These are phyloP conservation scores for Gryon sp. DNA, from an alignment of 1,140 invertebrate genomes.

Conservation along the genomic window DNA sequence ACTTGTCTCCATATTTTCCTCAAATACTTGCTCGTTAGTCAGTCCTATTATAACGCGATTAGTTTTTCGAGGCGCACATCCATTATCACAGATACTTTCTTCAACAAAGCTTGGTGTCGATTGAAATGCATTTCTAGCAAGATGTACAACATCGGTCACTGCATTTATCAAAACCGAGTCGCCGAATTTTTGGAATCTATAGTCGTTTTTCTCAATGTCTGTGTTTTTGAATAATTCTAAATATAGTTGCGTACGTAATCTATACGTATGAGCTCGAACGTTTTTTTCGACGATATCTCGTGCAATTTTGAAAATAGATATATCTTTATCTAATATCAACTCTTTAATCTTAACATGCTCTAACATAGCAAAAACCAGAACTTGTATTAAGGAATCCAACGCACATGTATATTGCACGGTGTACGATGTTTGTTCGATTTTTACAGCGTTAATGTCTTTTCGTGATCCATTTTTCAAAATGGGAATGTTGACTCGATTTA, in stretches of 20 bases:
- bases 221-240: constrained; percentile 6
- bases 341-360: constrained; percentile 3
- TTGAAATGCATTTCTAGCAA: neutral
- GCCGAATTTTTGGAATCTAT: no score
- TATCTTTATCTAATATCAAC: neutral
- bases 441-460: constrained; percentile 3
- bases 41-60: no score
- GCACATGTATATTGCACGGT: constrained; percentile 26
- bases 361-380: constrained; percentile 13
- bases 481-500: constrained; percentile 14
- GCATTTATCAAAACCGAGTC: constrained; percentile 1
- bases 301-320: constrained; percentile 12
- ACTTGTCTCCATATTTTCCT: no score
- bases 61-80: no score
- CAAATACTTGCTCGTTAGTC: no score
- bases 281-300: neutral
- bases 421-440: constrained; percentile 5
- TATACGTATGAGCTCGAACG: constrained; percentile 9
- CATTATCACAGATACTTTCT: no score
- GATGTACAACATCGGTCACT: neutral
- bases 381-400: constrained; percentile 36
- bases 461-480: constrained; percentile 45
- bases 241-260: constrained; percentile 17
- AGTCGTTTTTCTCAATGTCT: no score
- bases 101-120: no score